phyloP scores from a whole-genome alignment of 2,113 vertebrate genomes.

The Oenanthe oenanthe region DNA sequence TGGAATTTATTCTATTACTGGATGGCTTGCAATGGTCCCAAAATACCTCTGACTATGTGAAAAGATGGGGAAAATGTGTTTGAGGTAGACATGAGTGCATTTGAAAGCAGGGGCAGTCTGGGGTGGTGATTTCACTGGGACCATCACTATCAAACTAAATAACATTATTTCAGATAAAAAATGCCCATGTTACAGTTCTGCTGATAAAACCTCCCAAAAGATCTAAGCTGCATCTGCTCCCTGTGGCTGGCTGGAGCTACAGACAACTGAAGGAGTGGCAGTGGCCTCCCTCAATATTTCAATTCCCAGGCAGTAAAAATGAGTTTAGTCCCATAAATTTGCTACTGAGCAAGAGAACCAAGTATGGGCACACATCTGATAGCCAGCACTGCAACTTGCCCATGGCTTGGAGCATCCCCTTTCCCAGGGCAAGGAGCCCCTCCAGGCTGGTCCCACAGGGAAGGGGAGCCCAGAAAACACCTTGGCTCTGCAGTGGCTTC shows the following conservation, averaged over 20 bases:
- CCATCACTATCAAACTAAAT: neutral
- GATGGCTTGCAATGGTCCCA: neutral
- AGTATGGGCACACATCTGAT: rapidly evolving
- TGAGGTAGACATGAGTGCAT: neutral
- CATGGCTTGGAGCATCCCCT: neutral
- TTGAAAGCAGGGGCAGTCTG: neutral
- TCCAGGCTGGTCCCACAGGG: neutral
- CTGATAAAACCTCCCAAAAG: neutral
- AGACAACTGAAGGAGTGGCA: neutral
- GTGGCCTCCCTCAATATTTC: neutral
- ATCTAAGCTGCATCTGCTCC: neutral
- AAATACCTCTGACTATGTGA: neutral
- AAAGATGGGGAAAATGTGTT: neutral
- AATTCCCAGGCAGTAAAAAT: neutral
- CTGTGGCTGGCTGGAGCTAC: neutral
- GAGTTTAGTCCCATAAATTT: neutral
- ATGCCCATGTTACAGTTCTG: neutral
- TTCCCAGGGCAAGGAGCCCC: neutral
- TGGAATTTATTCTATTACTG: constrained; percentile 48
- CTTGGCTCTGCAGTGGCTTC: neutral
- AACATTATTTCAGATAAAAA: neutral
- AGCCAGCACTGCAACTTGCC: neutral
- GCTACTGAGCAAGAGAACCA: neutral
- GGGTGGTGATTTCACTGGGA: neutral
- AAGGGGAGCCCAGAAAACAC: rapidly evolving